Base-by-base conservation (phyloP, 2,888 invertebrate species). In the Thymelicus acteon region DNA sequence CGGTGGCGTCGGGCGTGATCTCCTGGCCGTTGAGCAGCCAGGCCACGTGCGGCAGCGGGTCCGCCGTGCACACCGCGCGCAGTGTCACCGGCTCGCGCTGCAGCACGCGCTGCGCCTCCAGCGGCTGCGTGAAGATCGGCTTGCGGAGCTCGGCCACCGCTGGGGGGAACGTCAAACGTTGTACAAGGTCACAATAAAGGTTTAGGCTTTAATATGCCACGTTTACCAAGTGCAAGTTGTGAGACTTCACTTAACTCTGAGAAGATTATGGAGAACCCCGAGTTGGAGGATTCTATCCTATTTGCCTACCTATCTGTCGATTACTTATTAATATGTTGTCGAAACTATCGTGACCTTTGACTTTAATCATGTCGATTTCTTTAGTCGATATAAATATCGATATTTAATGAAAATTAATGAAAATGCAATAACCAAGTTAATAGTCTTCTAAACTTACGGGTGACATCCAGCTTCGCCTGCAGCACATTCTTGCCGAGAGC, bases 21-120 rank as follows among this genome's bases (percentile, higher is more conserved):
- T 96, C 96, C 60, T 94, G 91, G 5, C 96, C 97, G 80, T 98
- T 96, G 78, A 96, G 96, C 48, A 95, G 94, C 99, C 99, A 99
- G 72, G 96, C 95, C 61, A 98, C 95, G 77, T 98, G 97, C 0
- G 99, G 99, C 74, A 96, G 94, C 0, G 99, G 99, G 92, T 98
- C 98, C 7, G 98, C 99, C 44, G 97, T 96, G 79, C 98, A 96
- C 19, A 97, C 95, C 0, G 97, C 96, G 60, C 95, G 94, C 78
- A 97, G 90, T 0, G 94, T 94, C 2, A 96, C 96, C 0, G 95
- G 95, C 60, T 96, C 95, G 52, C 96, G 95, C 81, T 97, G 96
- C 75, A 96, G 94, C 44, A 96, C 95, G n/a, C 95, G 95, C 72
- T 95, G 95, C 60, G 97, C 96, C 75, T 95, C 90, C 12, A 98